Evolutionary conservation across 2,888 invertebrate species (phyloP), one percentile per base, ranked within the genome.

Genomic region (Lacanobia oleracea): DNA sequence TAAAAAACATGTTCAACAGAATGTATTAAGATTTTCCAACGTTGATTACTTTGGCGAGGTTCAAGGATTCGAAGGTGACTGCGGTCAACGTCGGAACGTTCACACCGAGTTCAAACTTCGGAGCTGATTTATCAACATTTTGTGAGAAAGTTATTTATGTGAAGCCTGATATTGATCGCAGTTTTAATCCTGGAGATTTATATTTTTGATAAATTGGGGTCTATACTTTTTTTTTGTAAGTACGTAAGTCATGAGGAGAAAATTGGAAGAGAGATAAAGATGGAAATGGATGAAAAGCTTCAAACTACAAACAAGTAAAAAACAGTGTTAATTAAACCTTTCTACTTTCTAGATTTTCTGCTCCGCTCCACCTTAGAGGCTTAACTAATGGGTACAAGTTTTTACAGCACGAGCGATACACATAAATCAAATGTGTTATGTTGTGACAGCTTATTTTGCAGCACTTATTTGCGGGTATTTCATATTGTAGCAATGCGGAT

Each of bases 401-500:
- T 74, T 79, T 51, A 54, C 21, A 54, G 62, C 83, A 59, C 54
- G 68, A 51, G 61, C 65, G n/a, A 62, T 53, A 48, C 45, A 78
- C 74, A 83, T 80, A 69, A 82, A 82, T 82, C 79, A 82, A 64
- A 79, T 65, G 48, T 68, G 62, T 79, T 79, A 54, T 68, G 79
- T 79, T 82, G 75, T 74, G 79, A 79, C 79, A 82, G 79, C 59
- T 80, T 79, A 68, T 79, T 73, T 68, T 80, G 72, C 79, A 79
- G 82, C 9, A 59, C 23, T 74, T 63, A 73, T 67, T 82, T 65
- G 73, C 79, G 67, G 54, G 16, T 54, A 40, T 79, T 79, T 79
- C 56, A 66, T 66, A 56, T 59, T 74, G 83, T 82, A 66, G 80
- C 80, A 74, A 74, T 79, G 79, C 79, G 79, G 79, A 69, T 74